Evolutionary conservation across 1,140 invertebrate genomes (phyloP), one percentile per base, ranked within the genome.

Genomic region (Scaptomyza graminum): DNA sequence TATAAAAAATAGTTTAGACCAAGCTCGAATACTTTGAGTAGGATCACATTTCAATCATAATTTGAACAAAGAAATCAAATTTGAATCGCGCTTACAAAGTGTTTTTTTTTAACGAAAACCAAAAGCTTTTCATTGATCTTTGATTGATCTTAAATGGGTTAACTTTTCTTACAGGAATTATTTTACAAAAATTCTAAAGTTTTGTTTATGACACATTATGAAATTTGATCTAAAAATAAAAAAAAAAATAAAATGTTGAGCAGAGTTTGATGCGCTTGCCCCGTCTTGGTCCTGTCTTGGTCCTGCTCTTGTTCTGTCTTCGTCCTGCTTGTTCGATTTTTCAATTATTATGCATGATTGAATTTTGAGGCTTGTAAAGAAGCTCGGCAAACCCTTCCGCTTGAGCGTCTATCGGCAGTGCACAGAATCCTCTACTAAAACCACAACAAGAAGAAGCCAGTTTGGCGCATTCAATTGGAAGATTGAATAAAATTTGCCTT

Each of bases 401-500:
- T 83, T 83, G 82, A 87, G 70, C 67, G 81, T 85, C 75, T 85
- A 90, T 89, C 84, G 74, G 47, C 37, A 65, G 1, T 22, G 28
- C 28, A 31, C 5, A 31, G 39, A 9, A 46, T 34, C 31, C 31
- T 34, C n/a, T 34, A 18, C 70, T 70, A 88, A 89, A 88, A 89
- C 85, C 83, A 70, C 84, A 89, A 89, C 84, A 54, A 41, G n/a
- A 60, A 67, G 2, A 31, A 5, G 18, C 52, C 11, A 56, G 15
- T 49, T 69, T 60, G 63, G 46, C 51, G 62, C 89, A 90, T 67
- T 91, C 90, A 88, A 74, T 89, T 88, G 90, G 90, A 91, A 91
- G 90, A 91, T 91, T 91, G 90, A 91, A 91, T 91, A 91, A 91
- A 91, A 91, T 91, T 91, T 91, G 90, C 72, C 78, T 91, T 81